Base-by-base conservation (phyloP, 2,888 invertebrate species). In the Hypsopygia costalis region DNA sequence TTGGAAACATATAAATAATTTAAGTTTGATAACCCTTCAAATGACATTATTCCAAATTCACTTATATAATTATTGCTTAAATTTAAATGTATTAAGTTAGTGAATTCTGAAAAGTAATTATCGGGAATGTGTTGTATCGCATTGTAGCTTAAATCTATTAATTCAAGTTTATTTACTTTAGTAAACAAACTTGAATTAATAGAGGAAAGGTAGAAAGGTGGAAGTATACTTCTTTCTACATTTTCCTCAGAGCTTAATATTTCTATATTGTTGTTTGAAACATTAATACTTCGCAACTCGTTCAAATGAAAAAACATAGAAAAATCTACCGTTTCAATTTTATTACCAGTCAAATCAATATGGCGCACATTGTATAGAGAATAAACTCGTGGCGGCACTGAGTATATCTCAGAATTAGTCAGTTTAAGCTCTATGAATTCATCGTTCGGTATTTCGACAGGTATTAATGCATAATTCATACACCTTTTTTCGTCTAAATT, bases 91-190 rank as follows among this genome's bases (percentile, higher is more conserved):
- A 47, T 9, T 8, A 52, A 29, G 27, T 49, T 35, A 10, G 16
- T 30, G 22, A 44, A 44, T 6, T 27, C 21, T 7, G 9, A 16
- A 25, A 52, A 52, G 27, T 35, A 44, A 25, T 47, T 47, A 28
- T 47, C 33, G 20, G 51, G 49, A 38, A 52, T 33, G 6, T 9
- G n/a, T 32, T 34, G 32, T 21, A 52, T 46, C 12, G 11, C 20
- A 28, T 52, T 52, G 35, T 46, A 22, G 27, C 52, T 52, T 3
- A 52, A 34, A 22, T 52, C 48, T 33, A 52, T 33, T 5, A 16
- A 25, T 32, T 31, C 36, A 3, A 43, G 12, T 2, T 25, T 6
- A n/a, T 31, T 16, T 11, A 11, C 10, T 8, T 9, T 20, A 31
- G 30, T 11, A 21, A 8, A 29, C 1, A 3, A 11, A 2, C 6